phyloP scores from a whole-genome alignment of 2,113 vertebrate genomes.

The Coturnix japonica region DNA sequence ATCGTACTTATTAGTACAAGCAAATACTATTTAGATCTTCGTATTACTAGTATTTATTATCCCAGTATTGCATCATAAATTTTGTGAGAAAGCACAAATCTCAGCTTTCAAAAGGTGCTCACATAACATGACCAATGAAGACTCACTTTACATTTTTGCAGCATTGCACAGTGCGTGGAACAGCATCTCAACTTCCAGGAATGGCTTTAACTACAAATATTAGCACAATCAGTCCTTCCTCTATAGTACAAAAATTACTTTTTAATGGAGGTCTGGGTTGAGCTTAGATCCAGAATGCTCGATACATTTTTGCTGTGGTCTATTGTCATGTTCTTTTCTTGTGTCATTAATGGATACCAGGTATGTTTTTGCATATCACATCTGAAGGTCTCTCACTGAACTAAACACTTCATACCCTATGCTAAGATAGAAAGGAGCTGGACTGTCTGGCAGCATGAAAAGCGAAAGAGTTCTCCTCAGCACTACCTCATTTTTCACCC shows the following conservation, averaged over 20 bases:
- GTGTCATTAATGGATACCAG: not conserved
- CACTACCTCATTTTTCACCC: not conserved
- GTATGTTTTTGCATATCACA: not conserved
- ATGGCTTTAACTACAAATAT: not conserved
- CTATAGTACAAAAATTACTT: not conserved
- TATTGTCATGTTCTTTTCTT: not conserved
- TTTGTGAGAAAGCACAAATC: not conserved
- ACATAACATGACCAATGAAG: not conserved
- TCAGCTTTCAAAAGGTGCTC: not conserved
- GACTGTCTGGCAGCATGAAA: not conserved
- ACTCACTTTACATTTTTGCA: not conserved
- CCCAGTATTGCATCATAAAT: not conserved
- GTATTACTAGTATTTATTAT: not conserved
- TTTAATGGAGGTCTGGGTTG: not conserved
- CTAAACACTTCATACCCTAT: not conserved
- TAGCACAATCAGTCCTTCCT: not conserved
- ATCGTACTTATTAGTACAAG: not conserved
- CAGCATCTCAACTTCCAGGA: not conserved
- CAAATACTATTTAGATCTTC: not conserved
- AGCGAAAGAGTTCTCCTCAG: not conserved
- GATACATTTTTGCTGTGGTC: not conserved
- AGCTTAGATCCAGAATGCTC: slow-evolving; percentile 15
- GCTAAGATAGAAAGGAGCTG: not conserved
- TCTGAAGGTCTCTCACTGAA: not conserved
- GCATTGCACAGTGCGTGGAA: not conserved